Evolutionary conservation across 2,113 vertebrate genomes (phyloP).

Genomic region (Platichthys flesus): DNA sequence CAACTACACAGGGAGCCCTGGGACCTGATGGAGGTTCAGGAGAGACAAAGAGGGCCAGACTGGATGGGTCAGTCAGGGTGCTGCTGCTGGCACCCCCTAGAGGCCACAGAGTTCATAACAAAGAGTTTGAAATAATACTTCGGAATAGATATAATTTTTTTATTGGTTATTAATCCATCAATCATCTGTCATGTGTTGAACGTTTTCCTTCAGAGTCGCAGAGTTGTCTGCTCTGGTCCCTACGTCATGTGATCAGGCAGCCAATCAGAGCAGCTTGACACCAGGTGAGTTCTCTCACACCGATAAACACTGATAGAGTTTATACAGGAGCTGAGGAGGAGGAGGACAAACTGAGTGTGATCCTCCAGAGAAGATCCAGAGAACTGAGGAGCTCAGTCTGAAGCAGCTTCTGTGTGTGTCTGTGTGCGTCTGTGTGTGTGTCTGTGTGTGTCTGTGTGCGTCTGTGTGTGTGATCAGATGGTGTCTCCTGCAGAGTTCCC

Average conservation of each 20-base stretch:
- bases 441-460: background rate
- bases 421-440: too few relatives aligned
- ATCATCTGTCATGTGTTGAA: background rate
- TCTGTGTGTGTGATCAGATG: conserved; percentile 18
- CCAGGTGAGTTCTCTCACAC: conserved; percentile 28
- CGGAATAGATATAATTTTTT: too few relatives aligned
- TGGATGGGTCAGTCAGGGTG: conserved; percentile 27
- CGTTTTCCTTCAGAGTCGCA: conserved; percentile 32
- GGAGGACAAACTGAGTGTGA: too few relatives aligned
- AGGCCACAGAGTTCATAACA: background rate
- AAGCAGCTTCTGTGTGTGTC: too few relatives aligned
- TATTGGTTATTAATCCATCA: background rate
- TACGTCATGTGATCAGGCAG: conserved; percentile 46
- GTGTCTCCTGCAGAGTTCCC: background rate
- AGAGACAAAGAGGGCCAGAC: conserved; percentile 28
- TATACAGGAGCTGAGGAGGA: too few relatives aligned
- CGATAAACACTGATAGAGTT: too few relatives aligned
- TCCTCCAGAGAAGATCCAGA: too few relatives aligned
- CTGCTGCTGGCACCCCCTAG: background rate
- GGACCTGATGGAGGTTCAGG: conserved; percentile 16
- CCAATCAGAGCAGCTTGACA: background rate
- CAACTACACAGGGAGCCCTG: background rate
- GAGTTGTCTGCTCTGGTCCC: background rate
- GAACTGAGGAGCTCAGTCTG: too few relatives aligned
- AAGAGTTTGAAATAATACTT: too few relatives aligned